Conservation (phyloP, 2,797 vertebrate species). For the Sebastes reedi region DNA sequence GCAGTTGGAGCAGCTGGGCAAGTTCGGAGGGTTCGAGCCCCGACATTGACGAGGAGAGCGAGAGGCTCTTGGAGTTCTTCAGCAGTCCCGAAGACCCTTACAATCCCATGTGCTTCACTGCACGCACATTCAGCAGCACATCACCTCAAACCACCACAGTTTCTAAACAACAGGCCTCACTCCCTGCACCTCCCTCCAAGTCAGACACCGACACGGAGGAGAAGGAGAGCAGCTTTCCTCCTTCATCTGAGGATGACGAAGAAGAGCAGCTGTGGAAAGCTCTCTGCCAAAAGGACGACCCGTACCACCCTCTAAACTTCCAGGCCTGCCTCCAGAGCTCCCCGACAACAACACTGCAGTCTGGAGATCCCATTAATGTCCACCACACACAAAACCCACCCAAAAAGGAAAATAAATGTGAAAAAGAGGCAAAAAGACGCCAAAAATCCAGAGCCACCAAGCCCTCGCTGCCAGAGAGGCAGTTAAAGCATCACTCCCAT, state of each 20-base stretch:
- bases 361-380: neutral
- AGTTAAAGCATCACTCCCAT: constrained; percentile 50
- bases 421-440: neutral
- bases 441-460: constrained; percentile 23
- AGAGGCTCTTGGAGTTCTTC: constrained; percentile 82
- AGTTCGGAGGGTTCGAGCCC: constrained; percentile 73
- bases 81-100: constrained; percentile 77
- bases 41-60: constrained; percentile 78
- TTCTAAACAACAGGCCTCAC: constrained; percentile 13
- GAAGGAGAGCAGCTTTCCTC: constrained; percentile 28
- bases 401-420: neutral
- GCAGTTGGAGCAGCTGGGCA: constrained; percentile 82
- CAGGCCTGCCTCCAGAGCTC: constrained; percentile 69
- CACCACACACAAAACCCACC: neutral
- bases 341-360: neutral
- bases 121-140: constrained; percentile 58
- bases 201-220: constrained; percentile 49
- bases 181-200: constrained; percentile 16
- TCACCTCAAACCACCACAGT: neutral
- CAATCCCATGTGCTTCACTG: constrained; percentile 84
- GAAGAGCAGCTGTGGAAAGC: constrained; percentile 81
- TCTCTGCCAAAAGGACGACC: constrained; percentile 72
- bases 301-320: constrained; percentile 84
- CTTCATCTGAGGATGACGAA: constrained; percentile 72
- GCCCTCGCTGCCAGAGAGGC: constrained; percentile 48